Percentiles rank a stretch among this genome's conserved stretches.
Evolutionary conservation across 2,888 invertebrate species (phyloP).

Genomic region (Trachelus iudaicus): DNA sequence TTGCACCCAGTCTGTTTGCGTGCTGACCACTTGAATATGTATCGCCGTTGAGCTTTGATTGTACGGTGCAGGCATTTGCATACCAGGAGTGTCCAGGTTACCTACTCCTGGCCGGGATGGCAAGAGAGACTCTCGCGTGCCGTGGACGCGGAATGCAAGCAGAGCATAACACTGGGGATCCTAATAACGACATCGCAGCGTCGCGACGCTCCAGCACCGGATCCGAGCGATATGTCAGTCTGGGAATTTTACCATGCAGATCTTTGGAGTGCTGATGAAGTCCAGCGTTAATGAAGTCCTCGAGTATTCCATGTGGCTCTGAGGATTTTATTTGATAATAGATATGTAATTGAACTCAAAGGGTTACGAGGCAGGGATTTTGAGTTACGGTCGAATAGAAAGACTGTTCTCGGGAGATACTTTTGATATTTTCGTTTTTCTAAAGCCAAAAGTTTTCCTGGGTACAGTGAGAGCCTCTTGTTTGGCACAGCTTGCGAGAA

Average conservation of each 20-base stretch:
- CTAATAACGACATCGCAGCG: neutral
- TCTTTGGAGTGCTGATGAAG: neutral
- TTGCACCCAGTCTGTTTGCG: constrained; percentile 25
- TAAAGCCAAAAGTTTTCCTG: constrained; percentile 14
- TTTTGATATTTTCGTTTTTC: constrained; percentile 11
- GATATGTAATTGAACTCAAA: neutral
- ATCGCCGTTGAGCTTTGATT: constrained; percentile 50
- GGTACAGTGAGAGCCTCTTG: constrained; percentile 12
- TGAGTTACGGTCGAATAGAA: neutral
- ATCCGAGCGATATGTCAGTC: neutral
- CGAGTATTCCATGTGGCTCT: neutral
- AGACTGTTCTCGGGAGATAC: neutral
- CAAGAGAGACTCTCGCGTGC: neutral
- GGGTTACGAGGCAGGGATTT: neutral
- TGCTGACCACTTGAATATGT: constrained; percentile 51
- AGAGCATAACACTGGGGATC: neutral
- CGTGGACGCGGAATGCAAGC: neutral
- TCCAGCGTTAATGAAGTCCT: neutral
- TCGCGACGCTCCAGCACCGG: neutral
- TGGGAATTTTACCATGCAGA: neutral
- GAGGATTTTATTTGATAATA: neutral
- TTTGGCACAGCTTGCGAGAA: constrained; percentile 9
- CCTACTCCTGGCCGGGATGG: neutral
- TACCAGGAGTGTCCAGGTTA: constrained; percentile 20
- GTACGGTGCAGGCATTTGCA: constrained; percentile 47